Percentiles rank a stretch among this genome's conserved stretches.
phyloP scores from a whole-genome alignment of 2,888 invertebrate species.

The Hartigia nigra region DNA sequence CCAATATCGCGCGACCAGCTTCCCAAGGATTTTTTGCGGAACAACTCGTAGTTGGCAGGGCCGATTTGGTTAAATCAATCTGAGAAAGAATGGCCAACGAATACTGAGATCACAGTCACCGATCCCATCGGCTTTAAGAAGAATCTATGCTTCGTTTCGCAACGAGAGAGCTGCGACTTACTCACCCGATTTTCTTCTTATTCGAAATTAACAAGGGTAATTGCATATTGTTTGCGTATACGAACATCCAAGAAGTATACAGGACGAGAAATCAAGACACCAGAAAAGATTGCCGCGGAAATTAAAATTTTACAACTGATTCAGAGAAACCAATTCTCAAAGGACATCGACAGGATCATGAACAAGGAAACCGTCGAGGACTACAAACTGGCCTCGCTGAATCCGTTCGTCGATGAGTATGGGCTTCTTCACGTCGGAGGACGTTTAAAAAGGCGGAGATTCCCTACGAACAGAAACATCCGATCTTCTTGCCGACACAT shows the following conservation, averaged over 20 bases:
- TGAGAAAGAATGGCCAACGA: conserved; percentile 17
- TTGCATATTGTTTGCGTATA: too few relatives aligned
- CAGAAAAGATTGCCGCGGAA: too few relatives aligned
- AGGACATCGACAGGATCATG: conserved; percentile 1
- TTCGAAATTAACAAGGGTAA: too few relatives aligned
- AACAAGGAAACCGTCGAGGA: background rate
- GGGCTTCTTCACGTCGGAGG: conserved; percentile 25
- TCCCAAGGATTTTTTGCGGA: conserved; percentile 22
- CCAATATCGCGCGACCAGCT: conserved; percentile 27
- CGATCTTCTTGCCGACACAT: conserved; percentile 23
- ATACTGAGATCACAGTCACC: background rate
- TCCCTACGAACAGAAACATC: conserved; percentile 14
- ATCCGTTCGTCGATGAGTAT: conserved; percentile 12
- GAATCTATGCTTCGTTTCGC: too few relatives aligned
- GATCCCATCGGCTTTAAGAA: too few relatives aligned
- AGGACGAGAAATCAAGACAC: too few relatives aligned
- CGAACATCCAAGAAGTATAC: too few relatives aligned
- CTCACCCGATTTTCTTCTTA: too few relatives aligned
- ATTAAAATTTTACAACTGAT: background rate
- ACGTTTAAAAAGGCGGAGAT: conserved; percentile 14
- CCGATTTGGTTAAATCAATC: conserved; percentile 25
- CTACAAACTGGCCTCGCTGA: conserved; percentile 12
- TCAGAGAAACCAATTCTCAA: background rate
- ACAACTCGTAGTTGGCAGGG: conserved; percentile 25
- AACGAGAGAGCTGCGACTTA: too few relatives aligned